Base-by-base conservation (phyloP, 2,888 invertebrate genomes). In the Chymomyza caudatula region DNA sequence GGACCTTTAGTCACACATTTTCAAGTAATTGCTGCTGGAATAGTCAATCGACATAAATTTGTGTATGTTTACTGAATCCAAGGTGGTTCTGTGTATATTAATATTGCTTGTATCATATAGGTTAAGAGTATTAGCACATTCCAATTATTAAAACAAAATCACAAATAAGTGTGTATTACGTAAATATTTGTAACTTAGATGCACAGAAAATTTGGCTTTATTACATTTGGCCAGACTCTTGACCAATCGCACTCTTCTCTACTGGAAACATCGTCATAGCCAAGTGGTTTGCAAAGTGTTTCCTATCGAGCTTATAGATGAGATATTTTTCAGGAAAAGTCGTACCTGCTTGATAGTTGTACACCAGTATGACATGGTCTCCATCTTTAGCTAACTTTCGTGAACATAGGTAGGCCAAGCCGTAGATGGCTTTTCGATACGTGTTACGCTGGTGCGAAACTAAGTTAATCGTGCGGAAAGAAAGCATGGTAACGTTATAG, bases 301-400 rank as follows among this genome's bases (percentile, higher is more conserved):
- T 2, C 1, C 68, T 69, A 25, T 87, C 67, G 47, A 86, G 85
- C 59, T 80, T 85, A 52, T 86, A 85, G 1, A 85, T 57, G 6
- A 83, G 29, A 72, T 88, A 88, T 63, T 82, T 88, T 13, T 88
- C 88, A 2, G 88, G 84, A 17, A 78, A 82, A 2, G 77, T 71
- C 0, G 71, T 76, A 8, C 67, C 71, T 3, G 63, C 4, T 1
- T 71, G 59, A 43, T 59, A 54, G 5, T 78, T 78, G 65, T 85
- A 89, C n/a, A 89, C 85, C 43, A 89, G 44, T 2, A 89, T 69
- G 0, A 89, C 64, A 13, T 66, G 65, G 11, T 87, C 82, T 0
- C 67, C 63, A 2, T 77, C 47, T 2, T 65, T 61, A 1, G 78
- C 15, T 5, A 77, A 20, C 29, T 78, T 75, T 1, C 80, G 81